A percentile compares a stretch with the other conserved stretches of the same genome.
Evolutionary conservation across 2,797 vertebrate genomes (phyloP).

Genomic region (Hybognathus amarus): DNA sequence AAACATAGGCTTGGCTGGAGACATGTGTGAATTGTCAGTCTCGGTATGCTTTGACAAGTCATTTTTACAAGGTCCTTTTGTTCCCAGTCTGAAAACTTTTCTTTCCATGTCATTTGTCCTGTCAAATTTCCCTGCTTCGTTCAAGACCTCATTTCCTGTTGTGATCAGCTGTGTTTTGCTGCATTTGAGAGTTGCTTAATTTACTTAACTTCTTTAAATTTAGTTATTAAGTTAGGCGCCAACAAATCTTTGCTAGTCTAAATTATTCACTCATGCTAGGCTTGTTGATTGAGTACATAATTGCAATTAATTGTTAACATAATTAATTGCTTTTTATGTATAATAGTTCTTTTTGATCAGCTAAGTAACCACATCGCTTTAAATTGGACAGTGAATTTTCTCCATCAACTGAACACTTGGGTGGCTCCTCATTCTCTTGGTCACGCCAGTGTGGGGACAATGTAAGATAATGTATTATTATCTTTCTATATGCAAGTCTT

Average conservation of each 20-base stretch:
- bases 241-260: not conserved
- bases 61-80: not conserved
- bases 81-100: not conserved
- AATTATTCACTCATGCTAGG: not conserved
- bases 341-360: not conserved
- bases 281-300: not conserved
- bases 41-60: not conserved
- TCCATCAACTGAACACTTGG: not conserved
- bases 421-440: not conserved
- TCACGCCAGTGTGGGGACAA: not conserved
- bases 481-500: conserved; percentile 66
- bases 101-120: not conserved
- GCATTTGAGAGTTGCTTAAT: not conserved
- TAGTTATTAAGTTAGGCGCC: not conserved
- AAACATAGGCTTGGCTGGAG: not conserved
- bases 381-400: not conserved
- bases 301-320: conserved; percentile 1
- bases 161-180: conserved; percentile 21
- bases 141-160: conserved; percentile 17
- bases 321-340: not conserved
- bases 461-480: not conserved
- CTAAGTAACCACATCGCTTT: not conserved
- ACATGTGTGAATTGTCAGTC: not conserved
- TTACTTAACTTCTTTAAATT: conserved; percentile 1
- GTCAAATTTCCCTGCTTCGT: conserved; percentile 3